These are phyloP conservation scores for Heteromyza rotundicornis DNA, from an alignment of 2,888 invertebrate genomes.

Conservation along the genomic window DNA sequence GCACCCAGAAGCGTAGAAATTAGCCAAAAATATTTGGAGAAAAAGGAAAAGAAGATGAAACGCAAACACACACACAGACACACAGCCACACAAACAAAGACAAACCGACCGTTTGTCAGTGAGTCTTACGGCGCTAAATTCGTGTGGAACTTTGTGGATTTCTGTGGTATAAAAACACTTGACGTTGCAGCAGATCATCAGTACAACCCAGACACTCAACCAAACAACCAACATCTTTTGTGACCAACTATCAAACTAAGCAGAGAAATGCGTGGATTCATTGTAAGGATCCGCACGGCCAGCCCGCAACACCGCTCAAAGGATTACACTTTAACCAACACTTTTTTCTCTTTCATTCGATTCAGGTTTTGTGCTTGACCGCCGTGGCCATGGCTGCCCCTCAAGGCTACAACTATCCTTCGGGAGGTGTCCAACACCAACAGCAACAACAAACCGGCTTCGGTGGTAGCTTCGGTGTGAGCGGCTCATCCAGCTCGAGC, in stretches of 20 bases:
- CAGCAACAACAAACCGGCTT: constrained; percentile 9
- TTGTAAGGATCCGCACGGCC: constrained; percentile 48
- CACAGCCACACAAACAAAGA: not conserved
- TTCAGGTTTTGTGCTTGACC: constrained; percentile 54
- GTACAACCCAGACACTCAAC: constrained; percentile 41
- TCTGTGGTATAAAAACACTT: constrained; percentile 47
- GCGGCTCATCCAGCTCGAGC: not conserved
- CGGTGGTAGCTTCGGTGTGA: constrained; percentile 28
- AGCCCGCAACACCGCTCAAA: too few relatives aligned
- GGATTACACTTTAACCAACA: constrained; percentile 15
- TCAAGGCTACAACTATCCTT: constrained; percentile 59
- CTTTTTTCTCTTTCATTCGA: not conserved
- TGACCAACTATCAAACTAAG: constrained; percentile 42
- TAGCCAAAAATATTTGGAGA: constrained; percentile 13
- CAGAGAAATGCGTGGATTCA: constrained; percentile 59
- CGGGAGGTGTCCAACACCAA: constrained; percentile 36
- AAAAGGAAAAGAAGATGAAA: constrained; percentile 12
- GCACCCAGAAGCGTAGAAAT: constrained; percentile 9
- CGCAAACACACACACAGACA: not conserved
- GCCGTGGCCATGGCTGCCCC: constrained; percentile 54
- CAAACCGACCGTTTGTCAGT: too few relatives aligned
- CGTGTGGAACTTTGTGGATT: not conserved
- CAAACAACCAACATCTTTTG: constrained; percentile 38
- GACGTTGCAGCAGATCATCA: constrained; percentile 41
- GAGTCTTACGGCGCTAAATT: too few relatives aligned